Base-by-base conservation (phyloP, 2,113 vertebrate genomes). In the Leptosomus discolor region DNA sequence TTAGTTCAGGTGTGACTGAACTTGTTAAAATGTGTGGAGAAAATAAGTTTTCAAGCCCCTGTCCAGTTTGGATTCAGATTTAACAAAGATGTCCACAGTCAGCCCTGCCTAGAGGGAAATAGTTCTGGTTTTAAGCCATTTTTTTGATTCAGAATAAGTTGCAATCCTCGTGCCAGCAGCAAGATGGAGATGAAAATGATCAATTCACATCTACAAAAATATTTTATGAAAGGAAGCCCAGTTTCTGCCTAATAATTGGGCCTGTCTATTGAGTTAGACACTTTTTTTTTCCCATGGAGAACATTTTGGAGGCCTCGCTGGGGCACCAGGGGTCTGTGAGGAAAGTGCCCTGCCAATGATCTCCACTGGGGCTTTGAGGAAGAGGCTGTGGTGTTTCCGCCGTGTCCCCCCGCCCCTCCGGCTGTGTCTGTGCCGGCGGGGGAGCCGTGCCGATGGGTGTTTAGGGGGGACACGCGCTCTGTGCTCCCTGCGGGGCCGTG, bases 401-500 rank as follows among this genome's bases (percentile, higher is more conserved):
- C 43, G 22, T 16, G 36, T 15, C 18, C 36, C 32, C 29, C 4
- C 2, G 2, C 34, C 32, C 32, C n/a, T 12, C 34, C 1, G 5
- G 73, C 88, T 14, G 39, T 8, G 46, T 12, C 37, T 29, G 13
- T n/a, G n/a, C n/a, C n/a, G n/a, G n/a, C n/a, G n/a, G n/a, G n/a
- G n/a, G n/a, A n/a, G n/a, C n/a, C n/a, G n/a, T n/a, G n/a, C n/a
- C n/a, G n/a, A n/a, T n/a, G n/a, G 70, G 34, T 15, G 10, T 11
- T 60, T 1, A 1, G 24, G 78, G 70, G 61, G 78, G 29, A 17
- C 2, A 2, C 15, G 0, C 0, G 17, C 56, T 54, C 65, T 18
- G 27, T 12, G 48, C 39, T 17, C 21, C 11, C 70, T 39, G 23
- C 30, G 5, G 19, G 36, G 30, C 51, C 9, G 0, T 8, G 16